A percentile compares a stretch with the other conserved stretches of the same genome.
phyloP scores from a whole-genome alignment of 2,888 invertebrate genomes.

The Caradrina clavipalpis region DNA sequence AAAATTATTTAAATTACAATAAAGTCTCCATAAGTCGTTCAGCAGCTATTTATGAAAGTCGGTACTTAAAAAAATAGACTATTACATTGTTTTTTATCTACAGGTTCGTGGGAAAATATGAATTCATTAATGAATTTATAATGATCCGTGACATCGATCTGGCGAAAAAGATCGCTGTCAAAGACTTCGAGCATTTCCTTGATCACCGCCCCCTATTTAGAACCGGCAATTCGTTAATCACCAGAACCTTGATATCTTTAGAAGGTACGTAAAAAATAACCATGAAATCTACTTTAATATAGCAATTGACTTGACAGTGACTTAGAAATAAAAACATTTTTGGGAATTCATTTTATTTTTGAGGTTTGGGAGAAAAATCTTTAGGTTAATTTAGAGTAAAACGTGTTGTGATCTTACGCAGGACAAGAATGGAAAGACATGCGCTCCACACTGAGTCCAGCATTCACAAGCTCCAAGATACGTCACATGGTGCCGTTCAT shows the following conservation, averaged over 20 bases:
- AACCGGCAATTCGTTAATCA: constrained; percentile 85
- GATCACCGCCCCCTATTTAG: constrained; percentile 83
- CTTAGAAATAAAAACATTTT: too few relatives aligned
- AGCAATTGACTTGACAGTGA: background rate
- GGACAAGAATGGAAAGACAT: constrained; percentile 76
- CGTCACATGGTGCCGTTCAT: constrained; percentile 80
- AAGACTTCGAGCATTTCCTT: constrained; percentile 89
- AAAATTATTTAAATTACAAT: too few relatives aligned
- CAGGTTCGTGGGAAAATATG: constrained; percentile 87
- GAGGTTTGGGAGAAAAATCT: too few relatives aligned
- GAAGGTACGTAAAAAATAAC: constrained; percentile 71
- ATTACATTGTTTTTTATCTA: background rate
- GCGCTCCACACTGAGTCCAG: constrained; percentile 81
- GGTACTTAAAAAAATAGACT: background rate
- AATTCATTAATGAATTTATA: constrained; percentile 78
- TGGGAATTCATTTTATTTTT: too few relatives aligned
- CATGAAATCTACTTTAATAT: background rate
- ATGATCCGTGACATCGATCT: constrained; percentile 87
- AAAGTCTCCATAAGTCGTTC: background rate
- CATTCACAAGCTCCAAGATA: constrained; percentile 87
- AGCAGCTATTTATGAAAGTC: background rate
- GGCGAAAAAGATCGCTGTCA: constrained; percentile 87
- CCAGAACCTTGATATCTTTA: constrained; percentile 83
- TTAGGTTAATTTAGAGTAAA: background rate
- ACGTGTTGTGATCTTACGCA: constrained; percentile 20